Evolutionary conservation across 2,797 vertebrate species (phyloP).

Genomic region (Aselliscus stoliczkanus): DNA sequence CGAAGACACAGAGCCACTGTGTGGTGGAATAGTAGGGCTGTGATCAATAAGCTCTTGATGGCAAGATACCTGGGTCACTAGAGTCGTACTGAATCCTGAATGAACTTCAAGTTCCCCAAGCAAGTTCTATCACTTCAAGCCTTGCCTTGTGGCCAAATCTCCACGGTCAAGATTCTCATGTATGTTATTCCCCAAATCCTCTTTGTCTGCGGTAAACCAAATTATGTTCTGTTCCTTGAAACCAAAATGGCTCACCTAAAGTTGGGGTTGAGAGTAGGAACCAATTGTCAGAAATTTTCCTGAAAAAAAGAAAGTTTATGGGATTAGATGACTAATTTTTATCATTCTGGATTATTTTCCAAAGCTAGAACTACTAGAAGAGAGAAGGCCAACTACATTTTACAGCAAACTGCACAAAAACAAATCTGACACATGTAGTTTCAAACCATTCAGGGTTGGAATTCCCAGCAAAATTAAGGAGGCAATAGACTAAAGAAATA

Average conservation of each 20-base stretch:
- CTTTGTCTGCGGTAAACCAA: not conserved
- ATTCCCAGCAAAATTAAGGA: constrained; percentile 49
- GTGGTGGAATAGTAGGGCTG: not conserved
- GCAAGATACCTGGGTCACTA: not conserved
- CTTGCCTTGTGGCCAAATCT: not conserved
- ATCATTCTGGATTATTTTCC: constrained; percentile 39
- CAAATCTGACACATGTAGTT: constrained; percentile 32
- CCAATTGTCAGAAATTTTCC: not conserved
- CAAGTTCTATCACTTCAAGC: not conserved
- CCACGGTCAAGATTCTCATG: not conserved
- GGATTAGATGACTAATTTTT: constrained; percentile 40
- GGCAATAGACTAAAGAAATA: constrained; percentile 35
- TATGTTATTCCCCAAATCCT: not conserved
- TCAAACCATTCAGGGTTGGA: constrained; percentile 21
- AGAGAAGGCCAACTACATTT: not conserved
- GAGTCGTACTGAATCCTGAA: not conserved
- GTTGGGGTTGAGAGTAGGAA: not conserved
- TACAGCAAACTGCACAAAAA: constrained; percentile 5
- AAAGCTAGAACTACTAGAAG: not conserved
- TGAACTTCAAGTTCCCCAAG: not conserved
- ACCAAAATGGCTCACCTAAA: not conserved
- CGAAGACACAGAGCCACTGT: not conserved
- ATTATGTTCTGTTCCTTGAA: not conserved
- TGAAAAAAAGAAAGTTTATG: not conserved
- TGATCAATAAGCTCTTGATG: not conserved